Evolutionary conservation across 1,140 invertebrate species (phyloP).

Genomic region (Drosophila watanabei): DNA sequence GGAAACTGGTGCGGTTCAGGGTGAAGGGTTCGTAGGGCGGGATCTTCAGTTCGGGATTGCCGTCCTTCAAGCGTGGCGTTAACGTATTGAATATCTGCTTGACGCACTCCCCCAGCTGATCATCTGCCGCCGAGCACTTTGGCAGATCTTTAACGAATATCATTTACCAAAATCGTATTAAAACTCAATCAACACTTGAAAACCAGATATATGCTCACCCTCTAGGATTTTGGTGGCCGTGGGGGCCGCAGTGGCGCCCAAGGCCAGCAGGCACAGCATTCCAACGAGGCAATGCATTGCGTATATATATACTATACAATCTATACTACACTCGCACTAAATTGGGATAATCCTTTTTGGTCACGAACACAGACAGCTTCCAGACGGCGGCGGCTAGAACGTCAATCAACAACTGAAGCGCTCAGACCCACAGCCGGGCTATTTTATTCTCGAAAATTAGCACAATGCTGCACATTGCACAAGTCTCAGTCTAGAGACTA

Average conservation of each 20-base stretch:
- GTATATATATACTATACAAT: constrained; percentile 1
- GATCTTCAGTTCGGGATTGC: constrained; percentile 61
- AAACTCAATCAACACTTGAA: background rate
- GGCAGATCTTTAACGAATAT: constrained; percentile 27
- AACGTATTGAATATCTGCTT: constrained; percentile 60
- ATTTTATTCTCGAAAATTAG: constrained; percentile 71
- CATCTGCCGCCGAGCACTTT: constrained; percentile 58
- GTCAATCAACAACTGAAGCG: constrained; percentile 55
- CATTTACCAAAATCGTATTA: background rate
- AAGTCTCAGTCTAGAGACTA: constrained; percentile 24
- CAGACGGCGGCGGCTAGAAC: constrained; percentile 46
- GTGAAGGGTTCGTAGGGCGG: constrained; percentile 74
- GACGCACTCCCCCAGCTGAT: constrained; percentile 65
- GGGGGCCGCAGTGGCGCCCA: constrained; percentile 34
- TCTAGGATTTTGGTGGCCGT: constrained; percentile 37
- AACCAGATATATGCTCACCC: constrained; percentile 22
- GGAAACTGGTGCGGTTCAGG: constrained; percentile 67
- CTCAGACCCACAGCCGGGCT: constrained; percentile 22
- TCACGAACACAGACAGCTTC: background rate
- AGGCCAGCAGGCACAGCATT: constrained; percentile 49
- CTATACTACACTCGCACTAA: constrained; percentile 7
- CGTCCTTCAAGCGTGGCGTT: constrained; percentile 58
- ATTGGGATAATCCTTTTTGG: constrained; percentile 24
- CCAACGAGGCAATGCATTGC: constrained; percentile 42
- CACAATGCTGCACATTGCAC: constrained; percentile 37